A percentile compares a stretch with the other conserved stretches of the same genome.
Conservation (phyloP, 1,140 invertebrate species). For the Drosophila mauritiana region DNA sequence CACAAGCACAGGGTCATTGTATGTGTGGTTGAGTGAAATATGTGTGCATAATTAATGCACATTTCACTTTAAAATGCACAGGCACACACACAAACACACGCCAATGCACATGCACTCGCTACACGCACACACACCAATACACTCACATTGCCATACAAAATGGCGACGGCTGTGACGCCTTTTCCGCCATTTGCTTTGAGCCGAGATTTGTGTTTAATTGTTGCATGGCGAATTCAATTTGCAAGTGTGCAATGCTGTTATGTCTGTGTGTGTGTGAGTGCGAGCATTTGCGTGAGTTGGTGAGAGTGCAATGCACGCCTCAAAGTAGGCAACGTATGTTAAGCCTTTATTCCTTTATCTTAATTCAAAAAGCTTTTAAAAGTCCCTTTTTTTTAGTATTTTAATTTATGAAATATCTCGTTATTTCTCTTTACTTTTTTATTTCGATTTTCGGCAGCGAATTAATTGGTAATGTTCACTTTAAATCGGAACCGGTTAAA, state of each 20-base stretch:
- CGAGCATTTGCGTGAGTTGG: slow-evolving; percentile 17
- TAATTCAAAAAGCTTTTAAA: not conserved
- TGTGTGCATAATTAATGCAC: slow-evolving; percentile 80
- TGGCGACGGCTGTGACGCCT: slow-evolving; percentile 64
- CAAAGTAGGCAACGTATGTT: slow-evolving; percentile 46
- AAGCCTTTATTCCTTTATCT: not conserved
- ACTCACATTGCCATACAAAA: slow-evolving; percentile 43
- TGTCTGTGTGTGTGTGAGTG: slow-evolving; percentile 1
- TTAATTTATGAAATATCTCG: not conserved
- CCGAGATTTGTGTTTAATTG: slow-evolving; percentile 84
- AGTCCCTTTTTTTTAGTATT: not conserved
- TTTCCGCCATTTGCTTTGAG: slow-evolving; percentile 67
- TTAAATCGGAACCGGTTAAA: slow-evolving; percentile 51
- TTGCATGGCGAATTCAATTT: slow-evolving; percentile 77
- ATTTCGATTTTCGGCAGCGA: slow-evolving; percentile 8
- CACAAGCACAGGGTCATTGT: slow-evolving; percentile 38
- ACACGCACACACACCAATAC: slow-evolving; percentile 25
- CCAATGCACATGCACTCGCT: slow-evolving; percentile 31
- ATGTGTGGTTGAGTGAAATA: slow-evolving; percentile 32
- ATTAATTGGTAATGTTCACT: slow-evolving; percentile 29
- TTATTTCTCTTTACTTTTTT: slow-evolving; percentile 2
- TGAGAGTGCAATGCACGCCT: slow-evolving; percentile 44
- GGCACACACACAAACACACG: slow-evolving; percentile 32
- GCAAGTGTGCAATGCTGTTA: slow-evolving; percentile 21
- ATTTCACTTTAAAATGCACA: slow-evolving; percentile 82